Evolutionary conservation across 2,797 vertebrate species (phyloP), one percentile per base, ranked within the genome.

Genomic region (Podarcis lilfordi): DNA sequence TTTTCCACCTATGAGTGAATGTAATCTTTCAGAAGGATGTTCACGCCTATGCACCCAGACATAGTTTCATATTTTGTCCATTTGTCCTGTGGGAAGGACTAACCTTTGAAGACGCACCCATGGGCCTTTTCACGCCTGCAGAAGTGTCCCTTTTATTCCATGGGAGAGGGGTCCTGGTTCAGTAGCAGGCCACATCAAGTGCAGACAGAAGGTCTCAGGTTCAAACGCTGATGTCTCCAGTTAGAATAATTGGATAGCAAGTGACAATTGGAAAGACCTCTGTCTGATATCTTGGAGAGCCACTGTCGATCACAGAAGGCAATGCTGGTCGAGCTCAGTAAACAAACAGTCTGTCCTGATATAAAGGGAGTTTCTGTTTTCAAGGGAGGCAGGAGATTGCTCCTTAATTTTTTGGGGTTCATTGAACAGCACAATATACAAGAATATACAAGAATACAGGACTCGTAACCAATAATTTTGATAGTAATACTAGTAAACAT

Each of bases 1-100:
- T 90, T 88, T 88, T 85, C 88, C 91, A 89, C 55, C 91, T 83
- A 80, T 90, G 2, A 69, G 79, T 89, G 95, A 95, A 91, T 88
- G 90, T 17, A 91, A 32, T 32, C 81, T 86, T 59, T 89, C 76
- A 64, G 76, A 75, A 90, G 83, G 7, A 2, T 25, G 68, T 3
- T 90, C 81, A 35, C 55, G 11, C 29, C 7, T 45, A 29, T 45
- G n/a, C 45, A 83, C 64, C 27, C 10, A 66, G 43, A 82, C 25
- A 21, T 25, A 74, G 2, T 43, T 5, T 87, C 10, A 61, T 29
- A n/a, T 74, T 64, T 43, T 64, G 17, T 59, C 50, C 10, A n/a
- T 4, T 17, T 35, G 9, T 55, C 59, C 59, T 64, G 15, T 40
- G 13, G 7, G 29, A 17, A 61, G 45, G 29, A 3, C 11, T 74